A percentile compares a stretch with the other conserved stretches of the same genome.
phyloP scores from a whole-genome alignment of 2,888 invertebrate species.

The Drosophila picticornis region DNA sequence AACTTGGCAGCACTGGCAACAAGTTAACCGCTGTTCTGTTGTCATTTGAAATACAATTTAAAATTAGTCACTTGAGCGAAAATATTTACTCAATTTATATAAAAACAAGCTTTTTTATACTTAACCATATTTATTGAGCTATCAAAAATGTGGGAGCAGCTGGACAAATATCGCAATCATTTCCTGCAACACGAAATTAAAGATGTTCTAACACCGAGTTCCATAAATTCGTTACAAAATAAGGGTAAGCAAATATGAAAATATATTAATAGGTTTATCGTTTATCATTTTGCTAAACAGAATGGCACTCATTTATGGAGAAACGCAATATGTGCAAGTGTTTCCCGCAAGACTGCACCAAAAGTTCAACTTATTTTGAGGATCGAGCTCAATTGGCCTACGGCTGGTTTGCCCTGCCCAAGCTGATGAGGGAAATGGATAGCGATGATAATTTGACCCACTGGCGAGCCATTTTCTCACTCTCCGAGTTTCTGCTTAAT shows the following conservation, averaged over 20 bases:
- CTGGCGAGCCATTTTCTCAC: constrained; percentile 72
- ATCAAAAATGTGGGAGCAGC: constrained; percentile 78
- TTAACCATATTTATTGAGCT: neutral
- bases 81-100: neutral
- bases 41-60: constrained; percentile 30
- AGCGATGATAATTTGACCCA: constrained; percentile 67
- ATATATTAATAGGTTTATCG: neutral
- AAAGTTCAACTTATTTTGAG: constrained; percentile 65
- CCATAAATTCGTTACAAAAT: constrained; percentile 55
- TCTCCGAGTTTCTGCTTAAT: constrained; percentile 78
- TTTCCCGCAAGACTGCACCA: constrained; percentile 35
- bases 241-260: constrained; percentile 31
- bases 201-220: constrained; percentile 47
- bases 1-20: constrained; percentile 28
- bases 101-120: constrained; percentile 2
- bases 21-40: constrained; percentile 14
- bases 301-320: constrained; percentile 36
- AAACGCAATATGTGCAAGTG: constrained; percentile 43
- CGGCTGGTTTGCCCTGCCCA: constrained; percentile 76
- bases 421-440: constrained; percentile 76
- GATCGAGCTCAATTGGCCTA: constrained; percentile 77
- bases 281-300: constrained; percentile 8
- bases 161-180: constrained; percentile 75
- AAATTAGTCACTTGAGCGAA: neutral
- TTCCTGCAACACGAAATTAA: constrained; percentile 73